phyloP scores from a whole-genome alignment of 2,113 vertebrate genomes.

The Cichladusa arquata region DNA sequence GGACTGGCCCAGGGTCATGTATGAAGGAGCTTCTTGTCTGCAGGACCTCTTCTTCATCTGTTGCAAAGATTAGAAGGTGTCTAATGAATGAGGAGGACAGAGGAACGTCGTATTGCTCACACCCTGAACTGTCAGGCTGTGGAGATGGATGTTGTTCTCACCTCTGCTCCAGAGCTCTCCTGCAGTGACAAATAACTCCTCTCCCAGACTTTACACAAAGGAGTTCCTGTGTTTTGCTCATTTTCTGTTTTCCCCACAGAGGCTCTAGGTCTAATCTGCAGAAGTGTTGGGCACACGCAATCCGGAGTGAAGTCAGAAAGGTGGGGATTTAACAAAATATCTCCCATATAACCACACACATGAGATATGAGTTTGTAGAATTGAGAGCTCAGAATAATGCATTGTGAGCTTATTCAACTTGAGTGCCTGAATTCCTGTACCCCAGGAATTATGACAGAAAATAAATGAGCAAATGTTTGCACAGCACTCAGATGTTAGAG shows the following conservation, averaged over 20 bases:
- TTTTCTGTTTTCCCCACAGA: background rate
- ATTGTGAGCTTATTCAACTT: background rate
- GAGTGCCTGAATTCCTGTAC: background rate
- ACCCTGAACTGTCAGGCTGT: background rate
- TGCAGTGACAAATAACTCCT: background rate
- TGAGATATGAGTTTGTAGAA: background rate
- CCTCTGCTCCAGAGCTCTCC: background rate
- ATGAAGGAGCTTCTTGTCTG: background rate
- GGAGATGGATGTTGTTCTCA: background rate
- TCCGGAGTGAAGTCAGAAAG: background rate
- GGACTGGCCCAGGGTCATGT: background rate
- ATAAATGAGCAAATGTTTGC: background rate
- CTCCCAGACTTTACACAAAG: background rate
- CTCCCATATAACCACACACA: background rate
- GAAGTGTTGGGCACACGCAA: rapidly evolving
- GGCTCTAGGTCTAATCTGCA: background rate
- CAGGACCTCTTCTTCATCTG: background rate
- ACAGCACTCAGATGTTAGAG: background rate
- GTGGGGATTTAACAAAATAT: background rate
- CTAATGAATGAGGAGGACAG: background rate
- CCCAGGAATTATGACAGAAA: background rate
- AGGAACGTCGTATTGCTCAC: background rate
- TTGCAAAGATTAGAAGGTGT: background rate
- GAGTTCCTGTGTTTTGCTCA: background rate
- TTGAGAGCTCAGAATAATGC: background rate